A percentile compares a stretch with the other conserved stretches of the same genome.
Conservation (phyloP, 2,113 vertebrate genomes). For the Cephalopholis sonnerati region DNA sequence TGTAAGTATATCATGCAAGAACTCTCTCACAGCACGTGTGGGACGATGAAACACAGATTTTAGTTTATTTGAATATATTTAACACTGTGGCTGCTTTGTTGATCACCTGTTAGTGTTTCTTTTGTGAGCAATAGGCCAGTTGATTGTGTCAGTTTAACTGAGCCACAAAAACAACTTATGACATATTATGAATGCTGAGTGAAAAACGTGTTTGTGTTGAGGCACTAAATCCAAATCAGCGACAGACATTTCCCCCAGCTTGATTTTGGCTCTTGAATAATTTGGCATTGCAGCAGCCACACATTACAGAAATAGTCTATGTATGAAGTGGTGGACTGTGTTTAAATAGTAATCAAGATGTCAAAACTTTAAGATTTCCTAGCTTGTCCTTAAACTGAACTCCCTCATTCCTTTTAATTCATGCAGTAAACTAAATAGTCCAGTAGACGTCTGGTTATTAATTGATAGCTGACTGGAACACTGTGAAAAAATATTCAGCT, state of each 20-base stretch:
- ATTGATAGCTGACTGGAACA: slow-evolving; percentile 33
- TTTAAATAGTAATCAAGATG: slow-evolving; percentile 33
- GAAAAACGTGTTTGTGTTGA: slow-evolving; percentile 20
- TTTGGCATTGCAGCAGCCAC: slow-evolving; percentile 17
- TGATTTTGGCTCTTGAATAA: slow-evolving; percentile 46
- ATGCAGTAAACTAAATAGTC: slow-evolving; percentile 13
- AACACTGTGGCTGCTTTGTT: neutral
- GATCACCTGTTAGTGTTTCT: neutral
- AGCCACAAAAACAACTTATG: slow-evolving; percentile 13
- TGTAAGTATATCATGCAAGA: neutral
- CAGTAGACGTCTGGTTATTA: slow-evolving; percentile 26
- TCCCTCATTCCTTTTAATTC: slow-evolving; percentile 11
- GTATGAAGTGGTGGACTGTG: slow-evolving; percentile 11
- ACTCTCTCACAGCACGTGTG: neutral
- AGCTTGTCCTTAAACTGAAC: slow-evolving; percentile 38
- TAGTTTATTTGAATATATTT: slow-evolving; percentile 11
- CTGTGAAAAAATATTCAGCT: slow-evolving; percentile 7
- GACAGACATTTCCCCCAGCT: slow-evolving; percentile 9
- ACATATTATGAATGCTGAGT: slow-evolving; percentile 11
- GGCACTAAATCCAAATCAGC: slow-evolving; percentile 40
- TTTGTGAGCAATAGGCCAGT: slow-evolving; percentile 24
- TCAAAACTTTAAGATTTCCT: slow-evolving; percentile 33
- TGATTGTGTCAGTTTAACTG: slow-evolving; percentile 21
- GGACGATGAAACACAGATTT: neutral
- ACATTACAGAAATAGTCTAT: neutral